Conservation (phyloP, 2,113 vertebrate genomes). For the Cathartes aura region DNA sequence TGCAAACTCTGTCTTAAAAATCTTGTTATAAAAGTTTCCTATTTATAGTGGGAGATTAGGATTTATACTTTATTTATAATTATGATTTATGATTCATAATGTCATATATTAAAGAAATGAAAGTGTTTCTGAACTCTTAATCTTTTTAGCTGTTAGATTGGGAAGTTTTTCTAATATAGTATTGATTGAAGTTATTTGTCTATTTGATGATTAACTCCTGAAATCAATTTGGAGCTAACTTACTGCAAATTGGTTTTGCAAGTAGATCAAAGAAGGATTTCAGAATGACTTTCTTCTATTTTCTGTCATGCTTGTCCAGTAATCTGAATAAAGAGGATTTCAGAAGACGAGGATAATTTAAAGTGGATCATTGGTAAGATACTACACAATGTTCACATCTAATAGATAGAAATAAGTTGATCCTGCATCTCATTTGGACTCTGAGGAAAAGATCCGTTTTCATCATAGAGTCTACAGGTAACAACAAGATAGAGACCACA, state of each 20-base stretch:
- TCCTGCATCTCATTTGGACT: not conserved
- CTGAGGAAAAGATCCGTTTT: not conserved
- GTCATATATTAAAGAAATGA: not conserved
- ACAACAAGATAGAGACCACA: not conserved
- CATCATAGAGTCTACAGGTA: not conserved
- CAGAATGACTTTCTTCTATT: not conserved
- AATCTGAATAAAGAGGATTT: constrained; percentile 43
- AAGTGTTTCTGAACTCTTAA: not conserved
- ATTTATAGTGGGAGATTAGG: not conserved
- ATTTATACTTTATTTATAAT: not conserved
- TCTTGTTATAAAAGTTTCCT: not conserved
- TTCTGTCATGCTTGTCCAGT: not conserved
- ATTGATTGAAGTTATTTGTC: not conserved
- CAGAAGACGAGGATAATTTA: not conserved
- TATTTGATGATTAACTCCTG: constrained; percentile 18
- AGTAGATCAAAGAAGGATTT: constrained; percentile 48
- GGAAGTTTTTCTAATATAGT: not conserved
- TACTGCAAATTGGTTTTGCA: constrained; percentile 25
- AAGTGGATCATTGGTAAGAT: not conserved
- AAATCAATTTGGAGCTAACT: constrained; percentile 37
- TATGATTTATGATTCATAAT: not conserved
- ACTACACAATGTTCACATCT: not conserved
- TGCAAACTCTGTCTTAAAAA: not conserved
- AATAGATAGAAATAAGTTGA: not conserved
- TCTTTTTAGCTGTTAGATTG: not conserved